Evolutionary conservation across 2,797 vertebrate species (phyloP), one percentile per base, ranked within the genome.

Genomic region (Glyptemys insculpta): DNA sequence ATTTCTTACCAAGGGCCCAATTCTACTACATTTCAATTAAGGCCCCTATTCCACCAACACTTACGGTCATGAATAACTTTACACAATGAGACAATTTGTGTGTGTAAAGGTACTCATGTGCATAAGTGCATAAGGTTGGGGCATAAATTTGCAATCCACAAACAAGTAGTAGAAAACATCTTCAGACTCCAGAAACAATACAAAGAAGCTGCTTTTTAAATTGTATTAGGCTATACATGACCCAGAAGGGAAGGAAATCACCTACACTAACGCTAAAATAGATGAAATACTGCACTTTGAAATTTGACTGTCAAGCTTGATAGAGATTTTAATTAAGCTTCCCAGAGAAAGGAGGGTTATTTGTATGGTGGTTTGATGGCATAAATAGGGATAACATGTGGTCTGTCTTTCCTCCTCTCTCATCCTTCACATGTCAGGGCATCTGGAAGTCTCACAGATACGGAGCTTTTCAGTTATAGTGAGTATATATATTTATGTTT

Each of bases 1-100:
- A 54, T 18, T 34, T 27, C 12, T 9, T 68, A 29, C 50, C 16
- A 31, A 78, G 31, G 15, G 41, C 14, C 68, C 37, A 16, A 81
- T 44, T 81, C 16, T 44, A 41, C 27, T 81, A 18, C 44, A 41
- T 54, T 18, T 37, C 56, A 23, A 72, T 6, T 81, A 9, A 47
- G 47, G 18, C 23, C 90, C 68, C 53, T 49, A 2, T 62, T 86
- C 27, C 21, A 27, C 6, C 68, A 53, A 12, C 68, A 88, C 12
- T 5, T 83, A 65, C 68, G 4, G 6, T 83, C 53, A 83, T 1
- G 18, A 1, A 3, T 90, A n/a, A 29, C 50, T 89, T 80, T 41
- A 44, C 0, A 0, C 6, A 1, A 16, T n/a, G 29, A 8, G 6
- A 85, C 8, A 41, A 31, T 80, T 83, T 8, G 19, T 87, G 15